These are phyloP conservation scores for Apostichopus leukothele DNA, from an alignment of 53 echinoderm and acorn worm genomes.

Conservation along the genomic window DNA sequence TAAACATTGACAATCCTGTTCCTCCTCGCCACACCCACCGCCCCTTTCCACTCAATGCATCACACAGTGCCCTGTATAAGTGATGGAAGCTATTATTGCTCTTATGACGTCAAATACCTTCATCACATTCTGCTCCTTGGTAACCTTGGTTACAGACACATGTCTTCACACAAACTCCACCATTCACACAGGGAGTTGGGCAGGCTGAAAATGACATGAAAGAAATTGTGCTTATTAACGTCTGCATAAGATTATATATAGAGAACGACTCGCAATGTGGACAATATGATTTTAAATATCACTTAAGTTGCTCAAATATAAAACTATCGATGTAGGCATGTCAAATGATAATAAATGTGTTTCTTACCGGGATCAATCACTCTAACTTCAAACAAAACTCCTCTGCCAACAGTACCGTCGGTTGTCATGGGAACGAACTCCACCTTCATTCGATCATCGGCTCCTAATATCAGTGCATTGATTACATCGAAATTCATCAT, in stretches of 20 bases:
- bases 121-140: not conserved
- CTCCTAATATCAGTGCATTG: not conserved
- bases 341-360: not conserved
- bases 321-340: not conserved
- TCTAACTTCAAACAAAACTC: constrained; percentile 3
- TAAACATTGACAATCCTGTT: too few relatives aligned
- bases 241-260: not conserved
- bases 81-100: too few relatives aligned
- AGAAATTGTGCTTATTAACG: not conserved
- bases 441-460: constrained; percentile 1
- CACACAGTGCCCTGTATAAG: too few relatives aligned
- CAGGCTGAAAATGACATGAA: not conserved
- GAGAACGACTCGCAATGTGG: too few relatives aligned
- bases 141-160: not conserved
- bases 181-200: not conserved
- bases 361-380: constrained; percentile 11
- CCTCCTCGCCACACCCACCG: too few relatives aligned
- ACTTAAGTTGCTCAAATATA: too few relatives aligned
- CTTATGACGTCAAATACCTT: not conserved
- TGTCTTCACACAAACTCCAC: not conserved
- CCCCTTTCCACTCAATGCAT: too few relatives aligned
- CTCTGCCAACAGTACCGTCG: constrained; percentile 10
- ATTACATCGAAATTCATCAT: not conserved
- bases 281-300: too few relatives aligned
- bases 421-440: not conserved